Evolutionary conservation across 2,113 vertebrate species (phyloP).

Genomic region (Stomatorhinus ivindoensis): DNA sequence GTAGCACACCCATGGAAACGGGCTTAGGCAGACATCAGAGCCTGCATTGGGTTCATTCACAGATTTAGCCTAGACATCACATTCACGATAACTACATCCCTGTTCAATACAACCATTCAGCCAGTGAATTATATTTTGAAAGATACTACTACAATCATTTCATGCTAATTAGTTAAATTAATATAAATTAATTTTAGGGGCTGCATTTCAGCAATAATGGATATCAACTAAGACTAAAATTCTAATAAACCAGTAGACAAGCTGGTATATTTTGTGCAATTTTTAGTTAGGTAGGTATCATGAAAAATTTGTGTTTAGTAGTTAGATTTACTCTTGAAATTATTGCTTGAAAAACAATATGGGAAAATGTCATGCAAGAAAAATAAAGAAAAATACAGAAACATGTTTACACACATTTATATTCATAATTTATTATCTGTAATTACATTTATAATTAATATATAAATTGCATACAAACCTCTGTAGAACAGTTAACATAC

Average conservation of each 20-base stretch:
- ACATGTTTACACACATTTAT: background rate
- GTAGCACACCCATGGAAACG: background rate
- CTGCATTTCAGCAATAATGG: background rate
- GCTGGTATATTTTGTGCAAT: background rate
- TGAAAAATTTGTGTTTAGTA: background rate
- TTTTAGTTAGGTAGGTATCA: background rate
- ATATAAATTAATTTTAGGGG: background rate
- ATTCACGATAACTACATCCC: background rate
- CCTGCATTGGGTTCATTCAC: background rate
- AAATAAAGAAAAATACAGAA: background rate
- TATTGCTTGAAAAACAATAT: background rate
- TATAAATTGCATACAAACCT: background rate
- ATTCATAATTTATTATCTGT: background rate
- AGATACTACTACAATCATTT: background rate
- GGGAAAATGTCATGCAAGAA: background rate
- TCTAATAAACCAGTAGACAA: background rate
- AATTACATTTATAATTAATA: background rate
- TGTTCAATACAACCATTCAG: background rate
- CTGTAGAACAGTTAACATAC: background rate
- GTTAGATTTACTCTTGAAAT: background rate
- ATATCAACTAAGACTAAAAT: background rate
- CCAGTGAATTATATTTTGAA: background rate
- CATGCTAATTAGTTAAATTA: background rate
- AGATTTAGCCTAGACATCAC: background rate
- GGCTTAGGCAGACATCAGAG: background rate